phyloP scores from a whole-genome alignment of 2,797 vertebrate species.

The Chelidonichthys spinosus region DNA sequence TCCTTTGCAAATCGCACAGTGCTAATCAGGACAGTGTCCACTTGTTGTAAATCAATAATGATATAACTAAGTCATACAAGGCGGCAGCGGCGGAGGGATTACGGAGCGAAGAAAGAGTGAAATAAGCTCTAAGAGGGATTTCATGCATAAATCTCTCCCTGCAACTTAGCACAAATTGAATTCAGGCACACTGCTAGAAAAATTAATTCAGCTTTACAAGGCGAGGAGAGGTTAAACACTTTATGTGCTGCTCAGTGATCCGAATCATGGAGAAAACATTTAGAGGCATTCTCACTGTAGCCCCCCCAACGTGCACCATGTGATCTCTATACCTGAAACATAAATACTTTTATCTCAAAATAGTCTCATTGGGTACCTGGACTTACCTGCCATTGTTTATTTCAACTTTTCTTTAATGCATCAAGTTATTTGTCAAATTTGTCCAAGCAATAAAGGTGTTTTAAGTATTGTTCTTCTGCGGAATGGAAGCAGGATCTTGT shows the following conservation, averaged over 20 bases:
- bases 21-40: constrained; percentile 76
- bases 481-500: background rate
- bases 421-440: constrained; percentile 35
- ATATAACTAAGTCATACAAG: constrained; percentile 79
- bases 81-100: constrained; percentile 76
- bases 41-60: constrained; percentile 84
- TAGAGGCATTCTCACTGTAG: constrained; percentile 75
- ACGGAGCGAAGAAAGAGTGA: constrained; percentile 72
- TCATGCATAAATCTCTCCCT: constrained; percentile 82
- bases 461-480: background rate
- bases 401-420: background rate
- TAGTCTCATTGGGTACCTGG: constrained; percentile 60
- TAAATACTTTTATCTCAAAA: constrained; percentile 76
- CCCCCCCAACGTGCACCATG: constrained; percentile 39
- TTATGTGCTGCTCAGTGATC: constrained; percentile 86
- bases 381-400: constrained; percentile 38
- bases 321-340: constrained; percentile 68
- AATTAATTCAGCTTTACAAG: constrained; percentile 87
- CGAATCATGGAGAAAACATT: constrained; percentile 86
- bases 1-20: constrained; percentile 70
- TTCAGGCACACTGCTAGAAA: constrained; percentile 79
- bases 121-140: constrained; percentile 82
- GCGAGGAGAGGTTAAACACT: constrained; percentile 85
- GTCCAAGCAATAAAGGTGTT: background rate
- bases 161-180: constrained; percentile 85